Evolutionary conservation across 2,888 invertebrate genomes (phyloP), one percentile per base, ranked within the genome.

Genomic region (Cantharis flavilabris): DNA sequence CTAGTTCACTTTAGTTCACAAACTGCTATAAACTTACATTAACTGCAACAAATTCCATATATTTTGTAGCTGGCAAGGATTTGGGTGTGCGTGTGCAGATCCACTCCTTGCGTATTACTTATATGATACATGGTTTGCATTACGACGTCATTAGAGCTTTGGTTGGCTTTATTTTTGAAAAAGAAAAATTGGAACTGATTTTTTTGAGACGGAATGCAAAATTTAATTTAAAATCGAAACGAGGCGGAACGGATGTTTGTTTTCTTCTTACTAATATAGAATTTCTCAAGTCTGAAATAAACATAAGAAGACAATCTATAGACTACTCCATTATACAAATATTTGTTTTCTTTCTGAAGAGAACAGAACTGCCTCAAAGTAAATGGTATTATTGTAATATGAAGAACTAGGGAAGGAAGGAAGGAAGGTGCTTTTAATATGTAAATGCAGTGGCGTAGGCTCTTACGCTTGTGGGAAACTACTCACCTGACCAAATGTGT

Each of bases 321-420:
- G 84, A 86, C 85, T 85, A 86, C 85, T 86, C 85, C 81, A 86
- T 86, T 86, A 86, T 86, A 86, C 85, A 86, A 87, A 87, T 87
- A 87, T 87, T 87, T 86, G 85, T 85, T 85, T 86, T 86, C 84
- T 85, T 86, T 86, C 84, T 80, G 81, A 82, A 79, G 83, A 81
- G 84, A 83, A 84, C 83, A 83, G 84, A 84, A 85, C 83, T 83
- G 84, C 81, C 85, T 83, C 84, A 85, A 85, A 85, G 84, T 83
- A 85, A 85, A 86, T 85, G 85, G 85, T 85, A 85, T 85, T 85
- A 85, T 86, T 86, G 85, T 86, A 85, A 85, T 85, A 85, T 86
- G 85, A 84, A 84, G 84, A 86, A 85, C 84, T 83, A 80, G 85
- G 83, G 83, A 84, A 84, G 84, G 82, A 81, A 49, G 49, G 49